phyloP scores from a whole-genome alignment of 2,888 invertebrate genomes.

The Habrosyne pyritoides region DNA sequence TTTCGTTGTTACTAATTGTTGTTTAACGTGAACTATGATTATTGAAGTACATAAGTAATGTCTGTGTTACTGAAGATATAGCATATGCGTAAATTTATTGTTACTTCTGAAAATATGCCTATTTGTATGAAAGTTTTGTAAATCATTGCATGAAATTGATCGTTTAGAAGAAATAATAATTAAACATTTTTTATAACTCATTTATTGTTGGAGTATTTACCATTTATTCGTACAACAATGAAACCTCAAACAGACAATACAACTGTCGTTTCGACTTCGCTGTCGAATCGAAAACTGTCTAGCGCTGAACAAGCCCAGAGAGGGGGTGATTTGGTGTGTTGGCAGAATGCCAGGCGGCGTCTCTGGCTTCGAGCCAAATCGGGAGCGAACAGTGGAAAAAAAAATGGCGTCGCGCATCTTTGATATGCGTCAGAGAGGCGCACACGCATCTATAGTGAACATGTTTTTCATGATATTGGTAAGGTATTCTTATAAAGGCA shows the following conservation, averaged over 20 bases:
- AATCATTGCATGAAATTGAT: too few species aligned
- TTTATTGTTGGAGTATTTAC: too few species aligned
- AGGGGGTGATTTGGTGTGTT: slow-evolving; percentile 69
- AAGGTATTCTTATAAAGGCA: slow-evolving; percentile 35
- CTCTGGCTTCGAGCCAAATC: slow-evolving; percentile 73
- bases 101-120: too few species aligned
- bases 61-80: too few species aligned
- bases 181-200: too few species aligned
- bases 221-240: neutral
- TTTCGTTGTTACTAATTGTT: neutral
- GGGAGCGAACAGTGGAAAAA: slow-evolving; percentile 70
- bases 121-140: too few species aligned
- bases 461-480: slow-evolving; percentile 43
- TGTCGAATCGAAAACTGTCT: slow-evolving; percentile 7
- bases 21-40: too few species aligned
- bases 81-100: too few species aligned
- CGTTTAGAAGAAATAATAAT: too few species aligned
- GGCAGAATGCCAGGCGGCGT: slow-evolving; percentile 74
- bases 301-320: slow-evolving; percentile 38
- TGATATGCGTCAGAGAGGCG: slow-evolving; percentile 80
- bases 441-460: slow-evolving; percentile 53
- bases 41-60: too few species aligned
- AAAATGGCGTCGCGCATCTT: slow-evolving; percentile 81
- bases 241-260: neutral
- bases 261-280: neutral